Percentiles rank a stretch among this genome's conserved stretches.
Conservation (phyloP, 2,888 invertebrate genomes). For the Ectemnius lituratus region DNA sequence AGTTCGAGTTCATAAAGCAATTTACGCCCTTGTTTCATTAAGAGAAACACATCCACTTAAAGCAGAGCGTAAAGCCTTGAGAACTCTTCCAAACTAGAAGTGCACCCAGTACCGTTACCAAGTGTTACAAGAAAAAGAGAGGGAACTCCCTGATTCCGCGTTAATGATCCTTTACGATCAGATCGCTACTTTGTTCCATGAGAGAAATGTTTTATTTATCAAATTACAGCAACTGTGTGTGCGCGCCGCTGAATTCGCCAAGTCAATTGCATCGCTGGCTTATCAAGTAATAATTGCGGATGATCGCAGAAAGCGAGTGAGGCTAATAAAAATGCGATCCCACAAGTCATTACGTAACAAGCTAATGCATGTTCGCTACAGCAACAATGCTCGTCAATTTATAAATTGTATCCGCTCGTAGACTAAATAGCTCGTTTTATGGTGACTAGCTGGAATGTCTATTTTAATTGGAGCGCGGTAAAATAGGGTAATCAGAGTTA, state of each 20-base stretch:
- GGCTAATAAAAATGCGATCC: background rate
- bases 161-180: background rate
- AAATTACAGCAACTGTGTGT: conserved; percentile 18
- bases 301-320: background rate
- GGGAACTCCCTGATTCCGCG: background rate
- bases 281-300: background rate
- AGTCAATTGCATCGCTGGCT: background rate
- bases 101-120: background rate
- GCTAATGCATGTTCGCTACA: conserved; percentile 3
- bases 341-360: conserved; percentile 1
- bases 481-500: conserved; percentile 1
- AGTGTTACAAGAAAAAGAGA: no score
- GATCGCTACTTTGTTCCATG: background rate
- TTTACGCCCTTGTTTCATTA: no score
- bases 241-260: background rate
- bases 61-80: background rate
- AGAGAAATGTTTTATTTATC: conserved; percentile 51
- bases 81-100: background rate
- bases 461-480: background rate
- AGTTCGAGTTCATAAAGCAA: no score
- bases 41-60: background rate
- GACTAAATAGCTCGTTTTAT: conserved; percentile 3
- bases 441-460: background rate
- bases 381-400: conserved; percentile 11
- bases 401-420: background rate